Conservation (phyloP, 2,113 vertebrate species). For the Melierax canorus region DNA sequence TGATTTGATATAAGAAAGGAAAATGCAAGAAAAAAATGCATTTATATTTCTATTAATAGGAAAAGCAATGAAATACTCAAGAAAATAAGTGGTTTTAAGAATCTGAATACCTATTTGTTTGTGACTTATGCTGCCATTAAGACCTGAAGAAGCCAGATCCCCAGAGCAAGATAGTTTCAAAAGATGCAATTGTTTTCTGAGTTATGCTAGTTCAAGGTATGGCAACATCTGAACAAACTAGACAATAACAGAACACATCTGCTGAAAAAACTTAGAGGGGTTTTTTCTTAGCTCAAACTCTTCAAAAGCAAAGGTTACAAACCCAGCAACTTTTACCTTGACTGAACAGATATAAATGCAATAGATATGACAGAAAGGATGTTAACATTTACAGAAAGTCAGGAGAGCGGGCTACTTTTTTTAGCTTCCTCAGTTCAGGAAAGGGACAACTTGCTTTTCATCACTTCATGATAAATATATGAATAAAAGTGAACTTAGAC, state of each 20-base stretch:
- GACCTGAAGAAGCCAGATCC: neutral
- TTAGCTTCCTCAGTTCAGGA: neutral
- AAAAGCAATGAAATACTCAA: neutral
- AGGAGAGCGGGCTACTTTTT: neutral
- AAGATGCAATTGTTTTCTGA: neutral
- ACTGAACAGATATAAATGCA: too few relatives aligned
- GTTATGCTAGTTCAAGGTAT: neutral
- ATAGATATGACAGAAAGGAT: neutral
- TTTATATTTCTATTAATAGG: neutral
- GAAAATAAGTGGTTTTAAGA: neutral
- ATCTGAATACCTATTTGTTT: neutral
- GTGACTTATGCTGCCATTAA: neutral
- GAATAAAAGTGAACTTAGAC: neutral
- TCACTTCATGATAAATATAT: neutral
- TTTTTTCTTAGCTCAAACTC: neutral
- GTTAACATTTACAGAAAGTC: neutral
- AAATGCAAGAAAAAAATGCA: neutral
- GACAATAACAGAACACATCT: neutral
- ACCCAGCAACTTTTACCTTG: neutral
- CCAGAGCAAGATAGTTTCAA: neutral
- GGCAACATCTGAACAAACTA: neutral
- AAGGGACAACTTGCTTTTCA: neutral
- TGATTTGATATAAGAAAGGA: neutral
- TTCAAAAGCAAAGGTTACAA: neutral
- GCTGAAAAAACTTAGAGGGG: neutral